These are phyloP conservation scores for Augochlora pura DNA, from an alignment of 1,140 invertebrate genomes.

Conservation along the genomic window DNA sequence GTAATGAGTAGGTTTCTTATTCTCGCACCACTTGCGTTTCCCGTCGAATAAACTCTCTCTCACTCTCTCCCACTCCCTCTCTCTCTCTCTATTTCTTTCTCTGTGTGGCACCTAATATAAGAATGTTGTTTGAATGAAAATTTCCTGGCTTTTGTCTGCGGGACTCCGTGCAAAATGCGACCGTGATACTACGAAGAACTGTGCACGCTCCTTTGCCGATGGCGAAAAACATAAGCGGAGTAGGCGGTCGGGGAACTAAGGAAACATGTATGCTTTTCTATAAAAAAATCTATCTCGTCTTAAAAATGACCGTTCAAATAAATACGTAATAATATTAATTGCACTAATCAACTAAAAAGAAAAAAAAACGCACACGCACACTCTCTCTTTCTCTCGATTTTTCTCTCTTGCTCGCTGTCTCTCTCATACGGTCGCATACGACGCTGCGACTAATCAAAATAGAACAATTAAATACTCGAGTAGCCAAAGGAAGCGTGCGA, in stretches of 20 bases:
- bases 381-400: neutral
- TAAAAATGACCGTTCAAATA: constrained; percentile 33
- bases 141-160: constrained; percentile 6
- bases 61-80: too few relatives aligned
- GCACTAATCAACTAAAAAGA: constrained; percentile 33
- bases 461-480: neutral
- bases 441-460: neutral
- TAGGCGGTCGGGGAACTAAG: neutral
- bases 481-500: constrained; percentile 6
- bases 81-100: too few relatives aligned
- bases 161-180: neutral
- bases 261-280: neutral
- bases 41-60: too few relatives aligned
- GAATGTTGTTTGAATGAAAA: neutral
- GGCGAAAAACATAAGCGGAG: neutral
- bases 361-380: too few relatives aligned
- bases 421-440: neutral
- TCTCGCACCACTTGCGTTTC: too few relatives aligned
- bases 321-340: constrained; percentile 34
- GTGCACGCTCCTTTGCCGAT: neutral
- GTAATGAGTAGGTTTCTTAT: too few relatives aligned
- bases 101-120: too few relatives aligned
- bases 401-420: neutral
- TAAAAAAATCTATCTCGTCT: neutral
- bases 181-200: neutral